Conservation (phyloP, 1,140 invertebrate species). For the Pseudobourletiella spinata region DNA sequence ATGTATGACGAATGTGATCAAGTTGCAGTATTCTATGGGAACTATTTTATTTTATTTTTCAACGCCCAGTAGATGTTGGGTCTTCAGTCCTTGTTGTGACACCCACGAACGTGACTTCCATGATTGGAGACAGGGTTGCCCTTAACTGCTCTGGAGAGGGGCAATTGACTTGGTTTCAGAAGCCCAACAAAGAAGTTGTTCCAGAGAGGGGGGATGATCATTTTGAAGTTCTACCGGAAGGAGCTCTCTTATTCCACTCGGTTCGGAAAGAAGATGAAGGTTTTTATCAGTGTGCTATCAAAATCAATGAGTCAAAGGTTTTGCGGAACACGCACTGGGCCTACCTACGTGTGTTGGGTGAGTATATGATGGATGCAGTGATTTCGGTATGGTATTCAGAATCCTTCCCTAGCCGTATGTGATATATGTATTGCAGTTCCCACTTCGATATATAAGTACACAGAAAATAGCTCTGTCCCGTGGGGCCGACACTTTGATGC, state of each 20-base stretch:
- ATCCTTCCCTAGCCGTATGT: background rate
- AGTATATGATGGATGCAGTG: background rate
- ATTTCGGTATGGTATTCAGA: background rate
- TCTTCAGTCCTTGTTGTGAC: background rate
- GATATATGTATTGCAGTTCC: constrained; percentile 28
- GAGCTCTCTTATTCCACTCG: constrained; percentile 20
- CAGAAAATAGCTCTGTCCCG: constrained; percentile 27
- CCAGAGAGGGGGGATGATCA: constrained; percentile 16
- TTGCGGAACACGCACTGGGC: constrained; percentile 29
- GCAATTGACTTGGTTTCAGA: constrained; percentile 22
- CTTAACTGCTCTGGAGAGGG: constrained; percentile 25
- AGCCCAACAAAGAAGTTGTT: constrained; percentile 24
- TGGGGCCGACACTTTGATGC: constrained; percentile 34
- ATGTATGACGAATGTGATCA: too few species aligned
- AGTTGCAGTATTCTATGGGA: too few species aligned
- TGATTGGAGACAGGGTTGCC: constrained; percentile 10
- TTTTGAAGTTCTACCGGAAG: constrained; percentile 21
- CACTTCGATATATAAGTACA: constrained; percentile 24
- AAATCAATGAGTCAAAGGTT: constrained; percentile 24
- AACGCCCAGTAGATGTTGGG: too few species aligned
- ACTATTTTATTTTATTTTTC: too few species aligned
- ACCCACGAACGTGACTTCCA: constrained; percentile 25
- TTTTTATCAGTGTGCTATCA: constrained; percentile 32
- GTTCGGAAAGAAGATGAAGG: constrained; percentile 30
- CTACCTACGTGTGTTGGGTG: constrained; percentile 29